Evolutionary conservation across 2,797 vertebrate genomes (phyloP).

Genomic region (Brachyalestes nurse): DNA sequence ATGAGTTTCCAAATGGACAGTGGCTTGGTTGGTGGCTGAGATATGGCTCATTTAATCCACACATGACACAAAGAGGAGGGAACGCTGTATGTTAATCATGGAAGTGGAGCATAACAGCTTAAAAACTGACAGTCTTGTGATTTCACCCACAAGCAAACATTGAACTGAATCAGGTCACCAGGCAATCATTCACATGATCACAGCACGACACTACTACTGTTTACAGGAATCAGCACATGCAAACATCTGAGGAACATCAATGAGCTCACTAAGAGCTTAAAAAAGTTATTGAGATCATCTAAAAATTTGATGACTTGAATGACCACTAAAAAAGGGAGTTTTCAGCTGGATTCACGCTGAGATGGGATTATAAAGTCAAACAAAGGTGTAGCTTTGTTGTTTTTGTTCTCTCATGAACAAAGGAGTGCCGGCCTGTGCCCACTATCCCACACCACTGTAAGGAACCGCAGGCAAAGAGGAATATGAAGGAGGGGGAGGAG

Average conservation of each 20-base stretch:
- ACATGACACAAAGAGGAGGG: constrained; percentile 1
- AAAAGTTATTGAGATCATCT: no score
- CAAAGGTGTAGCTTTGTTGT: constrained; percentile 36
- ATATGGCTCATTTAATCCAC: not conserved
- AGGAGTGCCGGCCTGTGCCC: constrained; percentile 36
- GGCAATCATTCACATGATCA: not conserved
- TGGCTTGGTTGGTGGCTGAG: not conserved
- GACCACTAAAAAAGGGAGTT: not conserved
- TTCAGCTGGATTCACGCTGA: not conserved
- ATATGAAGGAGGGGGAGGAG: constrained; percentile 40
- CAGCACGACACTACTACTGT: not conserved
- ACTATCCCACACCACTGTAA: constrained; percentile 32
- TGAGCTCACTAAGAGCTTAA: not conserved
- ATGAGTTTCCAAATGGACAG: not conserved
- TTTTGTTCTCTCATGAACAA: constrained; percentile 55
- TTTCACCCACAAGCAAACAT: not conserved
- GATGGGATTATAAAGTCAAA: not conserved
- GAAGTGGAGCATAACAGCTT: not conserved
- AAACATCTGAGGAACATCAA: not conserved
- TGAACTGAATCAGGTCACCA: not conserved
- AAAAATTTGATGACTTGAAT: not conserved
- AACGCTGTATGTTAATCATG: not conserved
- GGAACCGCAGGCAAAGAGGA: constrained; percentile 20
- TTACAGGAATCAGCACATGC: not conserved
- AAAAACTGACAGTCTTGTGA: not conserved